Conservation (phyloP, 2,113 vertebrate genomes). For the Epinephelus cyanopodus region DNA sequence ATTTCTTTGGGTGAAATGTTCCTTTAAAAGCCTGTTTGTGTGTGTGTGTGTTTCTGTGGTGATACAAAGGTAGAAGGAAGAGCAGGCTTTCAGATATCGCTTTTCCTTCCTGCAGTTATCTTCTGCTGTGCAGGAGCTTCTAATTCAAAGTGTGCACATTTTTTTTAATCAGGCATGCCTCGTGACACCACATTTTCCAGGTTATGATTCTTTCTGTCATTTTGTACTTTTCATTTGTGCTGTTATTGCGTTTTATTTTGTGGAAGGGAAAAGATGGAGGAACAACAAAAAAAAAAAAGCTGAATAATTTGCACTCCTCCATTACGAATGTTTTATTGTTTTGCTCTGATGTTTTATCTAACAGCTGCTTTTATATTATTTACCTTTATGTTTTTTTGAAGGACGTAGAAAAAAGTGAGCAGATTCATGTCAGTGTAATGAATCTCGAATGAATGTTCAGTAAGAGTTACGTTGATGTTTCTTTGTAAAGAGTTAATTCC, state of each 20-base stretch:
- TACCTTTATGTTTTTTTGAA: conserved; percentile 30
- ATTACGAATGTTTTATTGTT: conserved; percentile 44
- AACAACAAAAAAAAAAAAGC: background rate
- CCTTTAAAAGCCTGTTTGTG: background rate
- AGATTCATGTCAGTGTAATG: background rate
- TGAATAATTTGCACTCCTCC: conserved; percentile 70
- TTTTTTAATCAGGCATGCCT: conserved; percentile 45
- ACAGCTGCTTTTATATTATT: conserved; percentile 60
- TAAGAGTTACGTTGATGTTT: background rate
- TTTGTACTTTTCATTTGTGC: conserved; percentile 47
- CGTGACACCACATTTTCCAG: conserved; percentile 40
- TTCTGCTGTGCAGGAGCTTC: conserved; percentile 87
- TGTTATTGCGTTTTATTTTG: conserved; percentile 17
- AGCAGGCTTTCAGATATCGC: conserved; percentile 30
- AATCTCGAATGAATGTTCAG: conserved; percentile 16
- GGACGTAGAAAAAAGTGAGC: background rate
- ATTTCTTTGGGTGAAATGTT: no score
- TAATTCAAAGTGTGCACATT: conserved; percentile 35
- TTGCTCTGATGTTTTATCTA: conserved; percentile 31
- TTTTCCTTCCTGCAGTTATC: conserved; percentile 70
- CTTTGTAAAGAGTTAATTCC: conserved; percentile 30
- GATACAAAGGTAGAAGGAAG: conserved; percentile 49
- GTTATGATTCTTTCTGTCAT: conserved; percentile 50
- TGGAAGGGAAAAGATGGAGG: conserved; percentile 37
- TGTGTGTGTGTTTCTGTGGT: conserved; percentile 26